Evolutionary conservation across 2,113 vertebrate genomes (phyloP), one percentile per base, ranked within the genome.

Genomic region (Glareola pratincola): DNA sequence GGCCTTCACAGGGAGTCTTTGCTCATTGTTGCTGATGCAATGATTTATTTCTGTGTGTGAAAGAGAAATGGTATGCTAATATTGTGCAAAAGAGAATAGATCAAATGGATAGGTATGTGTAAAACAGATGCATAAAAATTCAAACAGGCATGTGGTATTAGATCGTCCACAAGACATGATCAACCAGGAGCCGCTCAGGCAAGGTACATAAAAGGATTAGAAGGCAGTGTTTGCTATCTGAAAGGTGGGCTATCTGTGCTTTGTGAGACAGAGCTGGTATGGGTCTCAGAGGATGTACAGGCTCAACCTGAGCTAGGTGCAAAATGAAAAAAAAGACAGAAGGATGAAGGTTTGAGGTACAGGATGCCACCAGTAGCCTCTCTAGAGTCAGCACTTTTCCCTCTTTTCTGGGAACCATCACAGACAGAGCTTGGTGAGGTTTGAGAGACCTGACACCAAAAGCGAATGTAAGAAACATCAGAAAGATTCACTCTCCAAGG

Each of bases 191-290:
- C 30, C 15, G 1, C 22, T 69, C 26, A 71, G 59, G 22, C 5
- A 45, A 72, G 37, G 22, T 27, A 47, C 21, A 27, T 62, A 23
- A 60, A 72, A 69, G 20, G 34, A 60, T 32, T 43, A 43, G n/a
- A 86, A 45, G 10, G 50, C 29, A 68, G 11, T 57, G 32, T 62
- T 60, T 14, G 4, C 29, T 43, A 12, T 37, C 15, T 9, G 20
- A 73, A 74, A 74, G 17, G 17, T 10, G 5, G 6, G 62, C 16
- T 27, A 59, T 1, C 3, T 0, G 0, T 6, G 5, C 21, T 39
- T 24, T 9, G 3, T 23, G 36, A 80, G 45, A 81, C 15, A 74
- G 34, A 68, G 21, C 14, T 41, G 14, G 18, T 21, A 10, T 12
- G 10, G 11, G 30, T 41, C 23, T 19, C 15, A 36, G 54, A 47